Evolutionary conservation across 2,888 invertebrate genomes (phyloP), one percentile per base, ranked within the genome.

Genomic region (Crossocerus cetratus): DNA sequence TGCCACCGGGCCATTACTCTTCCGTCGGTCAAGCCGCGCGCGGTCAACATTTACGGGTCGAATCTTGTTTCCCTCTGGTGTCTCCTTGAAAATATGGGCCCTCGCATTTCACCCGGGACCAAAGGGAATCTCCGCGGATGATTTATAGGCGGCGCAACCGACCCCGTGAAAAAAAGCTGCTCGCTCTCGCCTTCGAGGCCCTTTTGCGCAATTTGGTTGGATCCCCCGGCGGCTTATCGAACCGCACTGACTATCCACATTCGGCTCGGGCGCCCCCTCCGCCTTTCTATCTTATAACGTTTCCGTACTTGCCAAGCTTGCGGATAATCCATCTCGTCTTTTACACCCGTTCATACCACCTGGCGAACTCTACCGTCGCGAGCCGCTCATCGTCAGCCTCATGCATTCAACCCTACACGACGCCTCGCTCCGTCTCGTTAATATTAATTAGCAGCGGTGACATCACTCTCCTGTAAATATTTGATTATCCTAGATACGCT

Each of bases 381-480:
- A 54, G 54, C 45, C 49, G n/a, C 0, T 43, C 2, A 58, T 20
- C 56, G 66, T 72, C 77, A 77, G 68, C 63, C 8, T 57, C 58
- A 49, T 69, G 67, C 72, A 60, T 59, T 68, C 69, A 67, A 72
- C 61, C 80, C 53, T 16, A 57, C 0, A 49, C 57, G 20, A 64
- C 73, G 60, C 43, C 70, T 4, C 65, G 44, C 63, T 67, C 43
- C 43, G 61, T 58, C 77, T 83, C 81, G 77, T 85, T 80, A 78
- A 84, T 85, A 80, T 81, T 78, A 83, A 83, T 85, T 81, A 77
- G 77, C 72, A 77, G 16, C 71, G 72, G 75, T 79, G 76, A 80
- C 78, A 80, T 77, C 82, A 64, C 72, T 57, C 65, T 75, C 76
- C 71, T 63, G 79, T 81, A 78, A 84, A 82, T 83, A 80, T 82